Evolutionary conservation across 2,797 vertebrate genomes (phyloP), one percentile per base, ranked within the genome.

Genomic region (Pogoniulus pusillus): DNA sequence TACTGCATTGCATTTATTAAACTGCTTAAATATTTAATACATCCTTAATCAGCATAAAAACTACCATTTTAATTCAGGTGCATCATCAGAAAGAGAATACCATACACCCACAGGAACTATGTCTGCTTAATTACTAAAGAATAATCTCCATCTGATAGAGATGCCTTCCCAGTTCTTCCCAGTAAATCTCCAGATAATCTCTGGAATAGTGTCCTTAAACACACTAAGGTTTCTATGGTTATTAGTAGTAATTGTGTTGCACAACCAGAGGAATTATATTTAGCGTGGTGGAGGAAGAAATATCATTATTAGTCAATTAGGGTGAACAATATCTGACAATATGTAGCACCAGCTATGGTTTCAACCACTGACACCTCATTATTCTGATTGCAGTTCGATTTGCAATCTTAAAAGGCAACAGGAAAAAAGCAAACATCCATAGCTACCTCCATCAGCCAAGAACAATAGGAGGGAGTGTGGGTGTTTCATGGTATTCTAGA

Each of bases 271-370:
- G 95, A 96, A 95, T 97, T 96, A 95, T 96, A 93, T 97, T 97
- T 96, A 96, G 94, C 6, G 0, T 60, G 69, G 72, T 88, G 80
- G 89, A 95, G 85, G 93, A 94, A 74, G 93, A 75, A 43, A 92
- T 96, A 95, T 93, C 96, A 94, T 97, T 97, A 97, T 97, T 96
- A 96, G 94, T 91, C 97, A 97, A 98, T 98, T 97, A 97, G 93
- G 91, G 94, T 91, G 97, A 97, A 97, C 93, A 95, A 53, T 96
- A 94, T 96, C 80, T 96, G 93, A 96, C 95, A 95, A 92, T 94
- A 88, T 92, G 76, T 95, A 96, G 87, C 83, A 93, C 79, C 85
- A 94, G 87, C 92, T 90, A 96, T 90, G 74, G 96, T 84, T 97
- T 95, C 88, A 96, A 76, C 85, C 88, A 90, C 90, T 95, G 95